Conservation (phyloP, 2,797 vertebrate species). For the Poeciliopsis gracilis region DNA sequence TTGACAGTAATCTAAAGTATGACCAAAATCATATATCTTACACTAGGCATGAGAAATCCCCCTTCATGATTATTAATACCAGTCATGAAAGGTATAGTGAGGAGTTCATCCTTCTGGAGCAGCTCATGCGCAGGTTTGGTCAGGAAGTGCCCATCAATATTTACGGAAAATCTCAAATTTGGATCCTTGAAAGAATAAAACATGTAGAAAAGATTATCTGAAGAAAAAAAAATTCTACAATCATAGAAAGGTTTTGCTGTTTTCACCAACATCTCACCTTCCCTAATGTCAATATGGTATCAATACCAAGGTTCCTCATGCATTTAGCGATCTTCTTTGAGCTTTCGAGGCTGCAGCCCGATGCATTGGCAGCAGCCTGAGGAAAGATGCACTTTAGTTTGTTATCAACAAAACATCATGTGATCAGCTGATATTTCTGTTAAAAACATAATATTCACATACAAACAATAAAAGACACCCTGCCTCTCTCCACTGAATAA, state of each 20-base stretch:
- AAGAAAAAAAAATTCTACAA: background rate
- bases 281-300: constrained; percentile 33
- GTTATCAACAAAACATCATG: background rate
- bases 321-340: constrained; percentile 72
- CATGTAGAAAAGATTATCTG: background rate
- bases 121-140: constrained; percentile 62
- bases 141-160: constrained; percentile 71
- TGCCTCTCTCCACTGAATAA: background rate
- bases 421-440: background rate
- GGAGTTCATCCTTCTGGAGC: constrained; percentile 59
- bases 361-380: constrained; percentile 66
- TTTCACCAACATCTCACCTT: constrained; percentile 50
- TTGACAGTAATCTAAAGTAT: background rate
- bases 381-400: constrained; percentile 5
- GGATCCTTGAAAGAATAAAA: constrained; percentile 44
- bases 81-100: constrained; percentile 75
- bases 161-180: background rate
- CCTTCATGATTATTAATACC: constrained; percentile 77
- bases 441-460: constrained; percentile 68
- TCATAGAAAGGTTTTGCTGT: too few species aligned
- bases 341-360: constrained; percentile 74
- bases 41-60: constrained; percentile 60
- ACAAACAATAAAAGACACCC: background rate
- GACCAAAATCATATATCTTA: constrained; percentile 54
- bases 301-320: constrained; percentile 62